Evolutionary conservation across 1,140 invertebrate species (phyloP), one percentile per base, ranked within the genome.

Genomic region (Euwallacea similis): DNA sequence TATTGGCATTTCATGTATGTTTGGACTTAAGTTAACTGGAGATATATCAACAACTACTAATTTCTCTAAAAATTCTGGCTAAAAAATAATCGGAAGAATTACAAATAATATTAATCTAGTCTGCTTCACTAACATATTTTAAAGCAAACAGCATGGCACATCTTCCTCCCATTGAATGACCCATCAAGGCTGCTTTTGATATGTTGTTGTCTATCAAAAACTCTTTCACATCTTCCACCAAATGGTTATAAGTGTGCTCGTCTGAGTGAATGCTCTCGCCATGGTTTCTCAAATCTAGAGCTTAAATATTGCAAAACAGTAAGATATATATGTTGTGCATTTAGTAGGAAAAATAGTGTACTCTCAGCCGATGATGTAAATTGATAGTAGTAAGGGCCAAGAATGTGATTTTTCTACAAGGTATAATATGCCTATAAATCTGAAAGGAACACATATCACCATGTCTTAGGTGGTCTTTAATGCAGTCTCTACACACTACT

Each of bases 161-260:
- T 65, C 93, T 88, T 11, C 94, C 96, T 13, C 95, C 95, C 92
- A 97, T 96, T 69, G 93, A 94, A 77, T 98, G 94, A 0, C 95
- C 95, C 71, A 98, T 81, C 6, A 96, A 75, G 69, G 87, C 83
- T 13, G 88, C 86, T 81, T 88, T 89, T 0, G 84, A 71, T 7
- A 93, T 83, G 0, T 83, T 78, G 55, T 93, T 80, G 60, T 87
- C 50, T 7, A 86, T 80, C 74, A 93, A 81, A 16, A 95, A 83
- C 42, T 84, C 67, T 1, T 86, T 75, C 50, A 97, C 77, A 83
- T 98, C 96, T 71, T 86, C 84, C 6, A 88, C 87, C 86, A 96
- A 87, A 11, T 87, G 82, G 6, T 80, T 75, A 79, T 96, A 96
- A 43, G 84, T 87, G 81, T 94, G 90, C 0, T 88, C 84, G 7